These are phyloP conservation scores for Coracopsis vasa DNA, from an alignment of 2,113 vertebrate species.

Conservation along the genomic window DNA sequence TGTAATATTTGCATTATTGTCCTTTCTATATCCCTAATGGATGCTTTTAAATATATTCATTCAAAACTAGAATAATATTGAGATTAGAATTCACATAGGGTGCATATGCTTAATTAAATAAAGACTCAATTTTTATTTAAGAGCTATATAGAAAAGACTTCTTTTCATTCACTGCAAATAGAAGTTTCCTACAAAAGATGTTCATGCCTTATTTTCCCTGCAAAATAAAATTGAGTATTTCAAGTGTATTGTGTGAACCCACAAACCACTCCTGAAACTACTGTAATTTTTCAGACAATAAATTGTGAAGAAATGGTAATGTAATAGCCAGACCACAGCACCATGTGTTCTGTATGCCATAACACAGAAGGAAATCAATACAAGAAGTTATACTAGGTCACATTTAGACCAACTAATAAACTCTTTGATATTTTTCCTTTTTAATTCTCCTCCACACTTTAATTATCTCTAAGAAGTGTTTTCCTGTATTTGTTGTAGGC, in stretches of 20 bases:
- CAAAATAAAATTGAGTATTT: conserved; percentile 52
- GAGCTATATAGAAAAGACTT: not conserved
- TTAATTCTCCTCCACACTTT: not conserved
- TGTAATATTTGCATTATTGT: not conserved
- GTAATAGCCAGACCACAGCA: conserved; percentile 36
- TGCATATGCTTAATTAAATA: not conserved
- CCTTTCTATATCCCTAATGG: not conserved
- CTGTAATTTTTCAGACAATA: conserved; percentile 62
- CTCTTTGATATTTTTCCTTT: not conserved
- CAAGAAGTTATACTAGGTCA: not conserved
- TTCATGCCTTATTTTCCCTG: conserved; percentile 37
- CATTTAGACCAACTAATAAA: not conserved
- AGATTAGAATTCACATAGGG: not conserved
- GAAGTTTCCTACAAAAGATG: conserved; percentile 44
- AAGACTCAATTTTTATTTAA: not conserved
- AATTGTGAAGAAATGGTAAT: conserved; percentile 44
- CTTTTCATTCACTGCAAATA: not conserved
- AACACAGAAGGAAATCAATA: not conserved
- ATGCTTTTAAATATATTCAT: not conserved
- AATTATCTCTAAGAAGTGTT: not conserved
- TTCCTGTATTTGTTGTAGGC: not conserved
- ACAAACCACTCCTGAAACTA: conserved; percentile 59
- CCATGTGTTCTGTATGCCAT: not conserved
- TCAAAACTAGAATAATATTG: not conserved
- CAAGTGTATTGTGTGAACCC: conserved; percentile 37